Evolutionary conservation across 2,113 vertebrate genomes (phyloP).

Genomic region (Cervus canadensis): DNA sequence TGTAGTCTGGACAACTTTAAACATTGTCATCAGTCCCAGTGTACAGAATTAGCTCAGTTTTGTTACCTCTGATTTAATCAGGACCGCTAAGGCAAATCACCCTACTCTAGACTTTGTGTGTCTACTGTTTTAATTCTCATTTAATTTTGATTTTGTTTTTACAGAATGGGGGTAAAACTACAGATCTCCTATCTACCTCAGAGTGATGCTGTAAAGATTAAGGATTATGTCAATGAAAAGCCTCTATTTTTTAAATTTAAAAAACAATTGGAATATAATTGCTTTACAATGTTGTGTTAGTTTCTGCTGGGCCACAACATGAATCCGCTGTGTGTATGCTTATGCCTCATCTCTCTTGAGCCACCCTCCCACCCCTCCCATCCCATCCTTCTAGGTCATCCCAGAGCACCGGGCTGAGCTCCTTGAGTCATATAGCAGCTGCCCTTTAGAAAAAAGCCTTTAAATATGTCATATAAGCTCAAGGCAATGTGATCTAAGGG

Average conservation of each 20-base stretch:
- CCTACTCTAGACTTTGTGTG: neutral
- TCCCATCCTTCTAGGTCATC: neutral
- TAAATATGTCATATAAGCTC: neutral
- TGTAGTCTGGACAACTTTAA: neutral
- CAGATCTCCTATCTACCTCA: conserved; percentile 31
- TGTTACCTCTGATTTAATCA: neutral
- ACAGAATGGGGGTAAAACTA: neutral
- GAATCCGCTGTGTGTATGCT: neutral
- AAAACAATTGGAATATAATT: neutral
- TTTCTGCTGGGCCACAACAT: neutral
- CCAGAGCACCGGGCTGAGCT: neutral
- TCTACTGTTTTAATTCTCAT: neutral
- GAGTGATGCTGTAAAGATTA: neutral
- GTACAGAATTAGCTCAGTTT: neutral
- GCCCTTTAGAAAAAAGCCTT: neutral
- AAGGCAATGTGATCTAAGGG: neutral
- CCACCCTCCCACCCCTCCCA: neutral
- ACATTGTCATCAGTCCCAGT: neutral
- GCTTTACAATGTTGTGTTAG: neutral
- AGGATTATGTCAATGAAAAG: neutral
- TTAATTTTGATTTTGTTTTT: neutral
- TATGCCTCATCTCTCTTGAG: neutral
- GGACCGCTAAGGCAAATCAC: neutral
- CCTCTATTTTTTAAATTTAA: neutral
- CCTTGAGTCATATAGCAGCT: neutral